These are phyloP conservation scores for Schizopygopsis pylzovi DNA, from an alignment of 2,797 vertebrate species.

Conservation along the genomic window DNA sequence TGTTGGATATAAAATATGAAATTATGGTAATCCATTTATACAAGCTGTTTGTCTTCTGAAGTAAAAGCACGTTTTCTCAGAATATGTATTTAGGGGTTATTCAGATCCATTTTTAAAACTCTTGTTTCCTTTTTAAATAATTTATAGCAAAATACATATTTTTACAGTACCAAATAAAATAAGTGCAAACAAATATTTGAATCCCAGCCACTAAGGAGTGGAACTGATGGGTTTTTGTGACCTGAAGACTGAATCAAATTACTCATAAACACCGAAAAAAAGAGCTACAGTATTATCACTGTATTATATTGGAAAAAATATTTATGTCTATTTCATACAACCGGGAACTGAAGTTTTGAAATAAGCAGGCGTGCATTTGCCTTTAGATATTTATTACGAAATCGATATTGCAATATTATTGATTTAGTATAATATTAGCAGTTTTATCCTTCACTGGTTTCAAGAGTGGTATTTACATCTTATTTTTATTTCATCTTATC, in stretches of 20 bases:
- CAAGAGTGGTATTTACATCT: background rate
- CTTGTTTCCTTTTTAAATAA: background rate
- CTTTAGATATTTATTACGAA: background rate
- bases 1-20: conserved; percentile 18
- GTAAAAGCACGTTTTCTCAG: background rate
- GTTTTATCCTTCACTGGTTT: background rate
- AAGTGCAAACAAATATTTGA: conserved; percentile 8
- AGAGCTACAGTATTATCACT: background rate
- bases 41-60: conserved; percentile 1
- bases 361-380: background rate
- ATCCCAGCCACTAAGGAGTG: no score
- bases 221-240: background rate
- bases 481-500: background rate
- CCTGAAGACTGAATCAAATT: background rate
- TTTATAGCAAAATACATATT: background rate
- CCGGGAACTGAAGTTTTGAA: background rate
- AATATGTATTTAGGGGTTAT: background rate
- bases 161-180: background rate
- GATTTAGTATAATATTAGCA: background rate
- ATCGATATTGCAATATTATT: background rate
- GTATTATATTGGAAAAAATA: background rate
- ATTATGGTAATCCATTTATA: conserved; percentile 25
- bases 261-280: background rate
- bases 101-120: background rate
- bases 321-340: background rate